Percentiles rank a stretch among this genome's conserved stretches.
Evolutionary conservation across 2,113 vertebrate genomes (phyloP).

Genomic region (Amphilophus citrinellus): DNA sequence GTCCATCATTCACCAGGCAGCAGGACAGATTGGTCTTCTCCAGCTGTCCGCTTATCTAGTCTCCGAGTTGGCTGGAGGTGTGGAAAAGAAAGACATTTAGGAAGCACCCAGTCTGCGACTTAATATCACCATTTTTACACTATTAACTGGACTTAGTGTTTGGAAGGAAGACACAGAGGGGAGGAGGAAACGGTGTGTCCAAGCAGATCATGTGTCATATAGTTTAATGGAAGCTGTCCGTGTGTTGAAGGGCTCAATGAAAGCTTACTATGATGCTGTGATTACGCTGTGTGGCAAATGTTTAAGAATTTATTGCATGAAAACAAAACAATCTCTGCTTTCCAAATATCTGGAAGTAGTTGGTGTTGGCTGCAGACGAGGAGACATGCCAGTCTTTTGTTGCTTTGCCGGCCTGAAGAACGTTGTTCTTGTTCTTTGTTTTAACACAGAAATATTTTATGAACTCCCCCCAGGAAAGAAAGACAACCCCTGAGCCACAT

Average conservation of each 20-base stretch:
- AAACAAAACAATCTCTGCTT: not conserved
- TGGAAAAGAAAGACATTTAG: conserved; percentile 57
- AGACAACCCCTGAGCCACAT: conserved; percentile 63
- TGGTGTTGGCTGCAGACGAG: conserved; percentile 23
- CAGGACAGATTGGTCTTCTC: conserved; percentile 80
- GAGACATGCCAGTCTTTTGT: not conserved
- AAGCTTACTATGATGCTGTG: conserved; percentile 30
- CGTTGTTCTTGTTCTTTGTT: not conserved
- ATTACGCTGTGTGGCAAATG: not conserved
- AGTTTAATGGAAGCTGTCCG: conserved; percentile 45
- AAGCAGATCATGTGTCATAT: conserved; percentile 58
- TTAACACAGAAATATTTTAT: conserved; percentile 67
- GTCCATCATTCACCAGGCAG: conserved; percentile 89
- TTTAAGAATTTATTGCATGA: not conserved
- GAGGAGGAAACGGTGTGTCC: conserved; percentile 33
- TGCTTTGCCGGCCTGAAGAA: conserved; percentile 24
- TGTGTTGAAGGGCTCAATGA: conserved; percentile 45
- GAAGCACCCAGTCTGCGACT: conserved; percentile 63
- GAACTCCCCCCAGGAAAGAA: conserved; percentile 63
- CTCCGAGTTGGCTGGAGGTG: conserved; percentile 61
- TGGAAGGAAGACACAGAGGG: conserved; percentile 24
- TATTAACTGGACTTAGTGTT: conserved; percentile 64
- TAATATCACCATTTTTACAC: conserved; percentile 66
- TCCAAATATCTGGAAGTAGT: conserved; percentile 36
- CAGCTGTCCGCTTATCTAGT: conserved; percentile 70